These are phyloP conservation scores for Psettodes erumei DNA, from an alignment of 2,113 vertebrate genomes.

Conservation along the genomic window DNA sequence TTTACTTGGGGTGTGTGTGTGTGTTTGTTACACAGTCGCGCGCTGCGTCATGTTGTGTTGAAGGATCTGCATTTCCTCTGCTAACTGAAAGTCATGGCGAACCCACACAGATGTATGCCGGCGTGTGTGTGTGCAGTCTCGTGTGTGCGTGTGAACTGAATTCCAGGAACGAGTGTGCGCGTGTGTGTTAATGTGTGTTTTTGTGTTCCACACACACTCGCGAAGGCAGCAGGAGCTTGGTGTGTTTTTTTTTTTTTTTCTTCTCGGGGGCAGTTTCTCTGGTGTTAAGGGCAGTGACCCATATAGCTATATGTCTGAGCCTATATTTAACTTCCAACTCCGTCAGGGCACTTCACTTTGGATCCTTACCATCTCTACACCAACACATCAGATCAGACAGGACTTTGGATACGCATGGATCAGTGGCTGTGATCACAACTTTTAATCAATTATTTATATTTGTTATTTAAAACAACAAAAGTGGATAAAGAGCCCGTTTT, in stretches of 20 bases:
- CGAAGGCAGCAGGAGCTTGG: neutral
- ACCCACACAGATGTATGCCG: neutral
- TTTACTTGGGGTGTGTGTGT: neutral
- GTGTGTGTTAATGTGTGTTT: neutral
- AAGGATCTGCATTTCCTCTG: neutral
- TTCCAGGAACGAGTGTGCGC: slow-evolving; percentile 24
- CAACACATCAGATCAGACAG: neutral
- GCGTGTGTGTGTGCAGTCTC: neutral
- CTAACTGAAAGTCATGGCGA: neutral
- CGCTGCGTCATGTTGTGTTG: neutral
- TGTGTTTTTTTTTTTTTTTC: slow-evolving; percentile 21
- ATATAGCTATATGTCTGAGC: slow-evolving; percentile 29
- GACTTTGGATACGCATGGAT: neutral
- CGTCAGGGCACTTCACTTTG: slow-evolving; percentile 14
- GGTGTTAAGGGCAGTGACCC: slow-evolving; percentile 47
- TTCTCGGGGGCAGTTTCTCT: neutral
- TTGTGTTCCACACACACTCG: slow-evolving; percentile 4
- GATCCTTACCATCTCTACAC: neutral
- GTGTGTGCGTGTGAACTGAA: slow-evolving; percentile 22
- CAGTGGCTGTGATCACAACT: neutral
- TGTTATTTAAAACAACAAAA: neutral
- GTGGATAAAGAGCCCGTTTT: neutral
- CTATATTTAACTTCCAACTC: slow-evolving; percentile 56
- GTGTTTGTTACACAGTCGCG: neutral
- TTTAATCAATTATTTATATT: neutral